Evolutionary conservation across 1,140 invertebrate species (phyloP), one percentile per base, ranked within the genome.

Genomic region (Teleogryllus occipitalis): DNA sequence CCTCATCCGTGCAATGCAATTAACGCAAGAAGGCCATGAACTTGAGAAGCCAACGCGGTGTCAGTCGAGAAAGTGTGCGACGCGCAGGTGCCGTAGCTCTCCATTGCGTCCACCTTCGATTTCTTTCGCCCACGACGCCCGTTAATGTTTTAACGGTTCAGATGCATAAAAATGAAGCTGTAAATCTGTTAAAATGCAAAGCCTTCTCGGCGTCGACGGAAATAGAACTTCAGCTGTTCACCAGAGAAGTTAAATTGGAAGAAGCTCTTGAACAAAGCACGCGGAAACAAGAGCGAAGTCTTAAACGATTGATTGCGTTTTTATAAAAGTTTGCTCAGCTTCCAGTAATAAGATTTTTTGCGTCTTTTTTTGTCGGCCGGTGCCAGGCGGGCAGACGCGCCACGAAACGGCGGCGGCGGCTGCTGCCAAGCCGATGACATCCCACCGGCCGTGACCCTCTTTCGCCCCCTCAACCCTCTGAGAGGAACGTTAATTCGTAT

Each of bases 171-270:
- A 65, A 65, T 65, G 54, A 65, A 65, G 54, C 54, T 65, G 54
- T 65, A 65, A 65, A 65, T 65, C 54, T 65, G 54, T 65, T 65
- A 65, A 65, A 65, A 65, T 65, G 54, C 54, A 65, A 65, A 65
- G 54, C 54, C 18, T 65, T 7, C 54, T 39, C 27, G 27, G 27
- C 27, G 18, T 2, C 54, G 54, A 3, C 54, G 54, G 54, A 65
- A 65, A 65, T 65, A 65, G 54, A 65, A 65, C 10, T 65, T 65
- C 54, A 65, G 54, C 54, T 65, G 54, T 65, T 65, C 54, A 65
- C 54, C 18, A 65, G 54, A 10, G 54, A 65, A 65, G 54, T 65
- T 10, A 65, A 65, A 65, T 65, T 65, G 54, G 54, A 65, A 65
- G 54, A 65, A 65, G 54, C 54, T 65, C 54, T 65, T 65, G 54